Base-by-base conservation (phyloP, 2,888 invertebrate genomes). In the Yponomeuta cagnagella region DNA sequence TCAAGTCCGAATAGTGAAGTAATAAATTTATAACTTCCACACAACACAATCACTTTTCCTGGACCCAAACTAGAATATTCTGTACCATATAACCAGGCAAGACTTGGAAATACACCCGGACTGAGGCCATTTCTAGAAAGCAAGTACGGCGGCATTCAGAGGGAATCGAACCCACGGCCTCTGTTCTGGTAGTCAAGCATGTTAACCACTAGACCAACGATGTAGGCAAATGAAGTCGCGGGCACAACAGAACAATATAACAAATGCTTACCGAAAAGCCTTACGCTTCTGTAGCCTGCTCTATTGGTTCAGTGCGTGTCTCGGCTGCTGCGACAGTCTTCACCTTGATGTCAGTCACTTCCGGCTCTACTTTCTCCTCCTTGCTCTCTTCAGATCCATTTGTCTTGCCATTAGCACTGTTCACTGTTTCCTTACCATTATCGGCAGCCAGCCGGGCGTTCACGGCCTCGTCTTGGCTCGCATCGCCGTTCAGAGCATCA, bases 221-320 rank as follows among this genome's bases (percentile, higher is more conserved):
- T 2, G 5, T 5, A 33, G 33, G 2, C 33, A 33, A 33, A 33
- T 33, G 33, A 4, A 33, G 33, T 33, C 33, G 33, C 33, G 33
- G 5, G 33, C 33, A 33, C 33, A 33, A 33, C 5, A 33, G 2
- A 58, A 58, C 4, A 58, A 58, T 58, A 58, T 2, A 9, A 12
- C 52, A 15, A 43, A 43, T 43, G 6, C 43, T 43, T 43, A 43
- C 43, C 43, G 6, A 31, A 65, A 83, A 68, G 77, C 76, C 82
- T 92, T 93, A 93, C 84, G 91, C 89, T 86, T 93, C 92, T 79
- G 89, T 89, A 76, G 92, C 89, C 75, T 93, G 92, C 77, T 93
- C 92, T 82, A 87, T 85, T 75, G 86, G 86, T 76, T 89, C 90
- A 68, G 83, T 83, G 74, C 81, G 84, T 23, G 88, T 82, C 74